A percentile compares a stretch with the other conserved stretches of the same genome.
These are phyloP conservation scores for Drosophila birchii DNA, from an alignment of 2,888 invertebrate species.

Conservation along the genomic window DNA sequence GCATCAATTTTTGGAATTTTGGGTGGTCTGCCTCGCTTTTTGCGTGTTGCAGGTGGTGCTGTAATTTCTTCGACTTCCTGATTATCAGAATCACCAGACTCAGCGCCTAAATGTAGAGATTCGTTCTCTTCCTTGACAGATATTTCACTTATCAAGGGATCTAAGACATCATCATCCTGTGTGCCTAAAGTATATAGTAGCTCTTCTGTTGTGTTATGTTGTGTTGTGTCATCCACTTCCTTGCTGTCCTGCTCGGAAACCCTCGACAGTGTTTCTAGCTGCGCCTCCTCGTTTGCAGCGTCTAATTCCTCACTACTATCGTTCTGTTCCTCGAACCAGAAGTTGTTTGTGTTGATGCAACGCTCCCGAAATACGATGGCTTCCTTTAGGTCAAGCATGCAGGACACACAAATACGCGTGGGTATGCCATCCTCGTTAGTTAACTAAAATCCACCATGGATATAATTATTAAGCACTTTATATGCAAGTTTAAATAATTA, in stretches of 20 bases:
- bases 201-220: neutral
- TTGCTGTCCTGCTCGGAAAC: neutral
- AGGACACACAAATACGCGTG: conserved; percentile 21
- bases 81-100: too few species aligned
- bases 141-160: conserved; percentile 3
- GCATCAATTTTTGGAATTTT: neutral
- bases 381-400: conserved; percentile 19
- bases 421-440: conserved; percentile 1
- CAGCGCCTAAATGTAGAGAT: neutral
- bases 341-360: conserved; percentile 22
- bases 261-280: too few species aligned
- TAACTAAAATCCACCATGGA: conserved; percentile 4
- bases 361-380: conserved; percentile 35
- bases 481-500: neutral
- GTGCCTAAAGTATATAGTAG: too few species aligned
- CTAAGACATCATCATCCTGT: neutral
- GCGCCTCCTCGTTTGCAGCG: too few species aligned
- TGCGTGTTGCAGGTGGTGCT: neutral
- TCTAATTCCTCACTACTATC: neutral
- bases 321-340: conserved; percentile 1
- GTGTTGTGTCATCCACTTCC: neutral
- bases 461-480: neutral
- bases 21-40: conserved; percentile 12
- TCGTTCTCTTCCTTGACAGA: neutral
- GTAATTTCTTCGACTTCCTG: neutral